phyloP scores from a whole-genome alignment of 2,113 vertebrate genomes.

The Empidonax traillii region DNA sequence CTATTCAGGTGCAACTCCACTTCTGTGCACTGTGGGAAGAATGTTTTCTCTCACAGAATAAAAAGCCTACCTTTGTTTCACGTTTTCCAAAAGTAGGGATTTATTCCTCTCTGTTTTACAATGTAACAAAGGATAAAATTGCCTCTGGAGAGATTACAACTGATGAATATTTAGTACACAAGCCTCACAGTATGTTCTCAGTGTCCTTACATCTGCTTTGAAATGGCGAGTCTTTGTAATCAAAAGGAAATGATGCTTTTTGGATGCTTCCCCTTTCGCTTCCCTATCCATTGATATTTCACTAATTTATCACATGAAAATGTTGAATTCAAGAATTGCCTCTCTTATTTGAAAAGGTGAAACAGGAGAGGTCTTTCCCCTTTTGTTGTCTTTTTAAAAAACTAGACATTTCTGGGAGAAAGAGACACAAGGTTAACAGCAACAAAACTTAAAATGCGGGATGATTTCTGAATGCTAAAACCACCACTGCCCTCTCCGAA shows the following conservation, averaged over 20 bases:
- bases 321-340: neutral
- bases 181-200: neutral
- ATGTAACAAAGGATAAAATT: neutral
- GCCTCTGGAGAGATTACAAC: neutral
- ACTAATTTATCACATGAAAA: neutral
- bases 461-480: neutral
- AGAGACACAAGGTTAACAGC: neutral
- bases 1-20: neutral
- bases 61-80: neutral
- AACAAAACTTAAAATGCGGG: neutral
- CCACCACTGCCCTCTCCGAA: neutral
- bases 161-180: neutral
- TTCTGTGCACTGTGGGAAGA: neutral
- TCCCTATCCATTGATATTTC: neutral
- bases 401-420: neutral
- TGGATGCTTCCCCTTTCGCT: neutral
- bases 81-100: neutral
- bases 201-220: neutral
- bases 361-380: neutral
- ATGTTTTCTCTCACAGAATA: neutral
- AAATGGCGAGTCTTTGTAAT: neutral
- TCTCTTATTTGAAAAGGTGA: neutral
- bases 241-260: neutral
- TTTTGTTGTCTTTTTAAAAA: neutral
- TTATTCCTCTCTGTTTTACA: neutral